Percentiles rank a stretch among this genome's conserved stretches.
Evolutionary conservation across 2,113 vertebrate genomes (phyloP).

Genomic region (Neogobius melanostomus): DNA sequence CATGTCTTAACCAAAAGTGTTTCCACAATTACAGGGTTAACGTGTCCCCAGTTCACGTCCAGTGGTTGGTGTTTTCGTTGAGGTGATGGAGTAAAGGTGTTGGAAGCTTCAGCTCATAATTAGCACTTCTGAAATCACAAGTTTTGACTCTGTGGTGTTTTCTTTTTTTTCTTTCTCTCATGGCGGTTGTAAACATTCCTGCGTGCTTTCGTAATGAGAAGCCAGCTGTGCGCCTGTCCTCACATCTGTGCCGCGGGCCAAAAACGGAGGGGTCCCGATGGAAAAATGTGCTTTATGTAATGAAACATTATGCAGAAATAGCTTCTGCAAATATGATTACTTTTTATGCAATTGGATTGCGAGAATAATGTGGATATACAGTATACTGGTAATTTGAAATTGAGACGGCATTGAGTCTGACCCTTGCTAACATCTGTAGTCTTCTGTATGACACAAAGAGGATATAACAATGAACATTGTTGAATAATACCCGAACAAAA

Average conservation of each 20-base stretch:
- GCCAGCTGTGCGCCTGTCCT: conserved; percentile 51
- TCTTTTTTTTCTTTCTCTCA: neutral
- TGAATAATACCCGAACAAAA: too few relatives aligned
- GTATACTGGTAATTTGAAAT: too few relatives aligned
- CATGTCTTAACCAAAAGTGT: neutral
- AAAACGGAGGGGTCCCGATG: conserved; percentile 7
- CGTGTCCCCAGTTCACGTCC: neutral
- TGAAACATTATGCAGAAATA: neutral
- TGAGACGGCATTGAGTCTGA: too few relatives aligned
- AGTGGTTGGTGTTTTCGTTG: neutral
- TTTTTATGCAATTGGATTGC: too few relatives aligned
- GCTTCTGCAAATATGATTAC: too few relatives aligned
- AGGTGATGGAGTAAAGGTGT: conserved; percentile 42
- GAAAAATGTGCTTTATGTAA: conserved; percentile 38
- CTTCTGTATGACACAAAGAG: too few relatives aligned
- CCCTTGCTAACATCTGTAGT: too few relatives aligned
- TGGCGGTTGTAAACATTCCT: conserved; percentile 65
- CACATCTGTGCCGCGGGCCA: conserved; percentile 9
- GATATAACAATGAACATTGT: too few relatives aligned
- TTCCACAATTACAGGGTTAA: conserved; percentile 26
- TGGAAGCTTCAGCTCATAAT: conserved; percentile 37
- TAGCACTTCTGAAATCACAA: conserved; percentile 41
- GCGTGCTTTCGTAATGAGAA: conserved; percentile 54
- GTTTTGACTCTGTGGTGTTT: conserved; percentile 34
- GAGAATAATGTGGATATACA: too few relatives aligned